Percentiles rank a stretch among this genome's conserved stretches.
Evolutionary conservation across 1,140 invertebrate genomes (phyloP).

Genomic region (Carposina sasakii): DNA sequence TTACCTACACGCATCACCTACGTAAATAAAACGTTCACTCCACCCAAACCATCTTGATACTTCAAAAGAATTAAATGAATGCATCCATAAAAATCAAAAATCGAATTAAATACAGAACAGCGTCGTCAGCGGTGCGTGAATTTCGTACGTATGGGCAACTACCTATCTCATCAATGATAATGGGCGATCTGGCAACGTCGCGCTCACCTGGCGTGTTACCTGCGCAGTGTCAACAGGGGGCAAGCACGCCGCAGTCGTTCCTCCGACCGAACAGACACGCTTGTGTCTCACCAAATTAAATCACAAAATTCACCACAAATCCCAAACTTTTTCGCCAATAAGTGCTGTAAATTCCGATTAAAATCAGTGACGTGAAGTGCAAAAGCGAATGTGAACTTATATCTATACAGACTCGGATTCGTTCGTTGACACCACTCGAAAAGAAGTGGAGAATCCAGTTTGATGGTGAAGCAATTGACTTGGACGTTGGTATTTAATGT

Average conservation of each 20-base stretch:
- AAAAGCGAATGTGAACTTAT: constrained; percentile 9
- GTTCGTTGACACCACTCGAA: constrained; percentile 29
- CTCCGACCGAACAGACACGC: constrained; percentile 44
- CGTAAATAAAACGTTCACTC: too few species aligned
- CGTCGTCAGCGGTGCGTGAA: constrained; percentile 42
- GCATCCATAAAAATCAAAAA: constrained; percentile 16
- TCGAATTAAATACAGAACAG: constrained; percentile 32
- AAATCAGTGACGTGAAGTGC: not conserved
- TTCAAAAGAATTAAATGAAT: constrained; percentile 8
- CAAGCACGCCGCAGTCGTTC: constrained; percentile 52
- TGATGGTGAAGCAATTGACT: constrained; percentile 33
- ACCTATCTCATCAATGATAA: constrained; percentile 68
- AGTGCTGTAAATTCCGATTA: constrained; percentile 12
- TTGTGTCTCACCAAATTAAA: constrained; percentile 34
- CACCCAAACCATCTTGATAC: constrained; percentile 16
- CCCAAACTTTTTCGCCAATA: constrained; percentile 32
- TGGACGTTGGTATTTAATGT: constrained; percentile 39
- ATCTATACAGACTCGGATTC: constrained; percentile 22
- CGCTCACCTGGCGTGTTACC: constrained; percentile 64
- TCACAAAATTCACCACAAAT: constrained; percentile 24
- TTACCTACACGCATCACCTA: too few species aligned
- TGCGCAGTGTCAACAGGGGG: constrained; percentile 68
- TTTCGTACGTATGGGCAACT: constrained; percentile 38
- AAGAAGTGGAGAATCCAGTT: constrained; percentile 18
- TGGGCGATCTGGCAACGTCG: constrained; percentile 67